Evolutionary conservation across 2,113 vertebrate genomes (phyloP), one percentile per base, ranked within the genome.

Genomic region (Channa argus): DNA sequence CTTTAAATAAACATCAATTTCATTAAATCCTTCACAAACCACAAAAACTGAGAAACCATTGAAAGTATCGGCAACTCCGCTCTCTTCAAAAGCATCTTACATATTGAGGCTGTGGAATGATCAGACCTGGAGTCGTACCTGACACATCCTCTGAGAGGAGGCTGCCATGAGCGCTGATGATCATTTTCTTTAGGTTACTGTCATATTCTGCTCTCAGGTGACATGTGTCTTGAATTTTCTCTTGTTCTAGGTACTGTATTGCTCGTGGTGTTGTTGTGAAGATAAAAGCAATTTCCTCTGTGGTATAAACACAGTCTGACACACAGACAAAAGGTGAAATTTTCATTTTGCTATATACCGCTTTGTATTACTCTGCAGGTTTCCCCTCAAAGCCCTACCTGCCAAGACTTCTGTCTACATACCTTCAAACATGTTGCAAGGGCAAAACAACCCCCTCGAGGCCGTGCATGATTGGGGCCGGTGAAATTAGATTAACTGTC

Each of bases 401-500:
- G 73, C 34, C 60, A 39, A 41, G 51, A 74, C 72, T 50, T 69
- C 50, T 45, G 64, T 89, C 77, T 41, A 41, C 74, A 55, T 52
- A n/a, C 67, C 65, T 71, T 84, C 81, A 15, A 61, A 91, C 80
- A 79, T 63, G 73, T 52, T 71, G 50, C 74, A 0, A 24, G 76
- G 58, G 65, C 44, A 63, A 70, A 84, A 63, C 71, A 52, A 66
- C 56, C 73, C 82, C 79, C 80, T 62, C 1, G 63, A 81, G 84
- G 74, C 79, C 0, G 50, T 6, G 49, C 74, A 82, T 59, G 81
- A 85, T 74, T 61, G 76, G 62, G 71, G 59, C 69, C 0, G 52
- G 59, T 63, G 80, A 80, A 91, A 92, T 89, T 89, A 88, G 85
- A 88, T 91, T 87, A 80, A 71, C 69, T 50, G 77, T 80, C 82